Conservation (phyloP, 2,888 invertebrate genomes). For the Amphipoea oculea region DNA sequence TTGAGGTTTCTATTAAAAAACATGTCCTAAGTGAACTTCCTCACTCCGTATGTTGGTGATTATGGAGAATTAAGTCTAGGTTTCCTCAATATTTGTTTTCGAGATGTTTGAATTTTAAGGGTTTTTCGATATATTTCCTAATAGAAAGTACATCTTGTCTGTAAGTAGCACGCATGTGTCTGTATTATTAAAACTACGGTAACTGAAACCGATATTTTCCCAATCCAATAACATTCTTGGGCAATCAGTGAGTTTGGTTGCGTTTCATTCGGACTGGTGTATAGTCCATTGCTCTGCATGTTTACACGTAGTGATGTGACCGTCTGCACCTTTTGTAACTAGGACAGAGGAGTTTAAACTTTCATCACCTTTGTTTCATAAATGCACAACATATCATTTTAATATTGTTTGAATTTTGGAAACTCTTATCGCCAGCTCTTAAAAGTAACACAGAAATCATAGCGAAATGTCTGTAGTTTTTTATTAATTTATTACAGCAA, state of each 20-base stretch:
- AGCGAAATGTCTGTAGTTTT: not conserved
- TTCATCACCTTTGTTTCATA: not conserved
- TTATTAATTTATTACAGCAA: no score
- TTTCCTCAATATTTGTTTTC: no score
- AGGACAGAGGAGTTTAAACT: not conserved
- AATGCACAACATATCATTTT: not conserved
- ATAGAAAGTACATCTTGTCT: not conserved
- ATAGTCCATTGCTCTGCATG: constrained; percentile 31
- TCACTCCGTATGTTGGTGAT: no score
- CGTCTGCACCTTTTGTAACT: not conserved
- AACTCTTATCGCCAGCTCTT: not conserved
- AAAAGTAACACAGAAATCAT: not conserved
- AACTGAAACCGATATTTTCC: constrained; percentile 18
- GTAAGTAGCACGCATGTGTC: no score
- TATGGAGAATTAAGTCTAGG: no score
- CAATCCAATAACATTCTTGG: constrained; percentile 46
- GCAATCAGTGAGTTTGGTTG: constrained; percentile 32
- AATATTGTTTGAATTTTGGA: not conserved
- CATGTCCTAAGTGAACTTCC: no score
- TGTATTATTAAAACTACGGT: not conserved
- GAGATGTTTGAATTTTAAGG: no score
- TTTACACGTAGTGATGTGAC: constrained; percentile 33
- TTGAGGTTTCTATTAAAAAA: no score
- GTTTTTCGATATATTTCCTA: no score
- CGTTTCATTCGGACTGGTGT: constrained; percentile 16